phyloP scores from a whole-genome alignment of 1,140 invertebrate species.

The Pararge aegeria region DNA sequence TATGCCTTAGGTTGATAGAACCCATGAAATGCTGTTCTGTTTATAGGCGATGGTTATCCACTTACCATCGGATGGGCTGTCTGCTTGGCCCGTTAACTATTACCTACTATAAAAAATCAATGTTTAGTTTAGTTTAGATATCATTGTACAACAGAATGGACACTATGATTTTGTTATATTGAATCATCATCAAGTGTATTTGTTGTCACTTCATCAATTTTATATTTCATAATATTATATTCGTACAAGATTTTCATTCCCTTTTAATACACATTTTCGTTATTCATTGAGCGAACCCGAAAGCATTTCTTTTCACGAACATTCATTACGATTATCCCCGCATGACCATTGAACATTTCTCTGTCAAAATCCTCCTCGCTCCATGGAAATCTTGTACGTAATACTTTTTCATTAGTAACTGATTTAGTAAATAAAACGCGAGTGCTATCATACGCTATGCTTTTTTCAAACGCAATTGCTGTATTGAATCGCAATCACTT shows the following conservation, averaged over 20 bases:
- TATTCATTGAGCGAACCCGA: constrained; percentile 10
- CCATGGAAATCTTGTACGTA: constrained; percentile 36
- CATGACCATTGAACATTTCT: constrained; percentile 26
- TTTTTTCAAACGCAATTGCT: constrained; percentile 16
- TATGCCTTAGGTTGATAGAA: too few relatives aligned
- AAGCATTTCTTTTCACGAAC: constrained; percentile 29
- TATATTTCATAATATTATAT: constrained; percentile 6
- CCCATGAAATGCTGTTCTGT: too few relatives aligned
- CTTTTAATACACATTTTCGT: not conserved
- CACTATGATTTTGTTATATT: too few relatives aligned
- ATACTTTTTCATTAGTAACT: constrained; percentile 27
- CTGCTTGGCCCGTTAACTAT: too few relatives aligned
- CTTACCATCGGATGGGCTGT: too few relatives aligned
- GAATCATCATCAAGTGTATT: too few relatives aligned
- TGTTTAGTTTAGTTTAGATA: too few relatives aligned
- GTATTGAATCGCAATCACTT: constrained; percentile 14
- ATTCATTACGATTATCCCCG: constrained; percentile 33
- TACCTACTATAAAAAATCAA: too few relatives aligned
- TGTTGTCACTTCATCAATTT: constrained; percentile 21
- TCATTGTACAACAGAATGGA: too few relatives aligned
- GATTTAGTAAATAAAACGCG: constrained; percentile 17
- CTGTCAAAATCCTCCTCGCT: constrained; percentile 25
- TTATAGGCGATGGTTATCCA: too few relatives aligned
- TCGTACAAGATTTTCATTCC: constrained; percentile 21
- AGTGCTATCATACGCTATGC: constrained; percentile 34